Evolutionary conservation across 2,797 vertebrate genomes (phyloP).

Genomic region (Taeniopygia guttata): DNA sequence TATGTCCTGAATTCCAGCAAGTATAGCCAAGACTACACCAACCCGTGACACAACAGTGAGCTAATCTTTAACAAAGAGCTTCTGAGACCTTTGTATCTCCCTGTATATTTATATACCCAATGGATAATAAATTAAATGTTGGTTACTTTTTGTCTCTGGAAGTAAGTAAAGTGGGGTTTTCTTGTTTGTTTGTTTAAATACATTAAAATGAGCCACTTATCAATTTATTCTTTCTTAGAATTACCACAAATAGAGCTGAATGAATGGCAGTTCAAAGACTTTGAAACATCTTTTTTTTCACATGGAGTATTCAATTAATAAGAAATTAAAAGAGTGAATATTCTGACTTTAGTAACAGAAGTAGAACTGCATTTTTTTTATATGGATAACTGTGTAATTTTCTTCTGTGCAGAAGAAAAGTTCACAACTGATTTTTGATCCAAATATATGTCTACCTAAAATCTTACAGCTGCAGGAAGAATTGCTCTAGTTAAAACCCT

Average conservation of each 20-base stretch:
- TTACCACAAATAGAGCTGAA: background rate
- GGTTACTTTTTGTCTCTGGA: background rate
- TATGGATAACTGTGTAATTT: background rate
- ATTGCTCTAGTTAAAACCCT: background rate
- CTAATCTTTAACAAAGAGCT: background rate
- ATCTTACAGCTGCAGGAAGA: background rate
- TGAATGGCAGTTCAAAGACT: background rate
- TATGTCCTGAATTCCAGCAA: background rate
- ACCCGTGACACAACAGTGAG: background rate
- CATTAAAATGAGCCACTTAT: background rate
- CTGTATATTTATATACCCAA: background rate
- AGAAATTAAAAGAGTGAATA: background rate
- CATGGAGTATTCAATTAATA: background rate
- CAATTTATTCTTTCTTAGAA: background rate
- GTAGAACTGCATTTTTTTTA: background rate
- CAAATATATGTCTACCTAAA: background rate
- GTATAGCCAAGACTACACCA: background rate
- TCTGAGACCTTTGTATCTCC: background rate
- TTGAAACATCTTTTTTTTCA: slow-evolving; percentile 32
- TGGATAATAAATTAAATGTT: background rate
- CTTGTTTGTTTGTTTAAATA: background rate
- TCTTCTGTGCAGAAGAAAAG: background rate
- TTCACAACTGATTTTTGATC: background rate
- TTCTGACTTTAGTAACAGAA: background rate
- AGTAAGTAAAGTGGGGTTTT: background rate